Percentiles rank a stretch among this genome's conserved stretches.
Conservation (phyloP, 2,888 invertebrate species). For the Eupithecia dodoneata region DNA sequence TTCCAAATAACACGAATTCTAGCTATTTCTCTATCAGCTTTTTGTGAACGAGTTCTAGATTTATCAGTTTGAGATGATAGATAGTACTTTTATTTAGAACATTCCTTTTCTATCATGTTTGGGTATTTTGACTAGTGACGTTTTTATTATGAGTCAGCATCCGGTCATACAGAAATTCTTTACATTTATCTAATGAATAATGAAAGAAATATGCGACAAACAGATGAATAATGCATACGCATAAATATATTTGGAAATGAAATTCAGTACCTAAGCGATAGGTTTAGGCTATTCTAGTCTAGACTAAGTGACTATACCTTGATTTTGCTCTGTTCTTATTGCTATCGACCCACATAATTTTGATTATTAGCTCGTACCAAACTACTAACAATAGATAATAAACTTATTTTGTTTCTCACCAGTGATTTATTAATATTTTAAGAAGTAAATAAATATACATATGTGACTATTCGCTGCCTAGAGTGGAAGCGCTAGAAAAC, state of each 20-base stretch:
- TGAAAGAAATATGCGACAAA: background rate
- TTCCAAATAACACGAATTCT: background rate
- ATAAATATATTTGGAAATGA: background rate
- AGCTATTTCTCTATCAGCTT: background rate
- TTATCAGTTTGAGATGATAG: background rate
- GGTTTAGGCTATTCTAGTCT: too few relatives aligned
- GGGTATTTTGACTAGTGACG: slow-evolving; percentile 1
- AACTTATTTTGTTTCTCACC: too few relatives aligned
- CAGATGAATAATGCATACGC: background rate
- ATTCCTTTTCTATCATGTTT: slow-evolving; percentile 3
- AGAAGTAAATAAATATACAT: too few relatives aligned
- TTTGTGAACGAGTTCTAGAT: background rate
- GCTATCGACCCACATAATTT: too few relatives aligned
- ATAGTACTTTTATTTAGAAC: background rate
- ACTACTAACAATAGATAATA: too few relatives aligned
- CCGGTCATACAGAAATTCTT: background rate
- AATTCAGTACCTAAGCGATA: background rate
- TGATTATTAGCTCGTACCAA: too few relatives aligned
- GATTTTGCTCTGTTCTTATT: too few relatives aligned
- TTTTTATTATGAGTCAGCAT: background rate
- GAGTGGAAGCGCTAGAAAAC: too few relatives aligned
- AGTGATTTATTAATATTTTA: too few relatives aligned
- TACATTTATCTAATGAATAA: background rate
- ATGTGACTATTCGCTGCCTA: too few relatives aligned
- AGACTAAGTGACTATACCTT: too few relatives aligned